Percentiles rank a stretch among this genome's conserved stretches.
Conservation (phyloP, 2,113 vertebrate genomes). For the Xenotilapia flavipinnis region DNA sequence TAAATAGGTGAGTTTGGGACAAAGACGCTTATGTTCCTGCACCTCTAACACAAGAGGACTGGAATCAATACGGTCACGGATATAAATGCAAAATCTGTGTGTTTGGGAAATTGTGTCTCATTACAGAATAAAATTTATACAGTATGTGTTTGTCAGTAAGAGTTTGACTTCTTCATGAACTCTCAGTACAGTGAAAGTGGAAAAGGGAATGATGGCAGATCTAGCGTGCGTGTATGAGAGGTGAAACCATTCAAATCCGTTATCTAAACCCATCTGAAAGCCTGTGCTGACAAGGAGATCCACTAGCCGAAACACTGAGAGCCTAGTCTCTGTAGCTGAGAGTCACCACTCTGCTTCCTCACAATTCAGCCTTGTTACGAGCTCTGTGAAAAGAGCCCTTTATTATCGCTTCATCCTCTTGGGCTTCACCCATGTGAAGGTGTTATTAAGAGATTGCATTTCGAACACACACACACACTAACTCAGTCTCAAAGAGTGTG, state of each 20-base stretch:
- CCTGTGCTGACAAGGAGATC: constrained; percentile 19
- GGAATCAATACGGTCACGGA: background rate
- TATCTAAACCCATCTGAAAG: constrained; percentile 42
- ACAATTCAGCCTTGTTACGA: constrained; percentile 53
- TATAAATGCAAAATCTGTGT: background rate
- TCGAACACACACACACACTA: constrained; percentile 27
- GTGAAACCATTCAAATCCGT: constrained; percentile 17
- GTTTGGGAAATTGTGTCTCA: background rate
- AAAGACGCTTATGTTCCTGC: constrained; percentile 10
- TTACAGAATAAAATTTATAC: background rate
- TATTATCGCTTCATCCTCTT: constrained; percentile 53
- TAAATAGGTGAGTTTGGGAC: constrained; percentile 7
- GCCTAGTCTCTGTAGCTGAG: constrained; percentile 17
- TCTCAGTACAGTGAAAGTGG: background rate
- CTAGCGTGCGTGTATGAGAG: background rate
- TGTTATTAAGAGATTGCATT: constrained; percentile 62
- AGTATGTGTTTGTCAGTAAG: background rate
- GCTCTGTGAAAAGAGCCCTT: constrained; percentile 46
- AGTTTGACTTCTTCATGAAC: constrained; percentile 8
- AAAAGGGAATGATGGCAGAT: background rate
- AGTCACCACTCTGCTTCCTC: constrained; percentile 30
- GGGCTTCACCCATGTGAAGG: constrained; percentile 43
- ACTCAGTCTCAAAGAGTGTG: constrained; percentile 21
- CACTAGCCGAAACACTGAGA: constrained; percentile 18
- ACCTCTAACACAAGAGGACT: background rate